Percentiles rank a stretch among this genome's conserved stretches.
Conservation (phyloP, 2,888 invertebrate genomes). For the Rugalucina vietnamica region DNA sequence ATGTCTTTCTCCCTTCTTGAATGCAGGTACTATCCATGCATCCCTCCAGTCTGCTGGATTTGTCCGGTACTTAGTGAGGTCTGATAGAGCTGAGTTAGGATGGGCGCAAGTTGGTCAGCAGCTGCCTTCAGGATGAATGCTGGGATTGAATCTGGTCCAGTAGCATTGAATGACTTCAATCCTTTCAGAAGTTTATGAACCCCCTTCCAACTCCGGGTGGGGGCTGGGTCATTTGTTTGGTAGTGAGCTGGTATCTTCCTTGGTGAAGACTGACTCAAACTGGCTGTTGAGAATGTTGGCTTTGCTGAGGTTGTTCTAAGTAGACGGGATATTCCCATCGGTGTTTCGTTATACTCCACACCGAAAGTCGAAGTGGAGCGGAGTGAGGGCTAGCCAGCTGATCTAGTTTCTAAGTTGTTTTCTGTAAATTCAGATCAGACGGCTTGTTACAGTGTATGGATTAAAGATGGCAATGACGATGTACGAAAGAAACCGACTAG, state of each 20-base stretch:
- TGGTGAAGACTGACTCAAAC: conserved; percentile 1
- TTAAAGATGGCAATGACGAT: too few species aligned
- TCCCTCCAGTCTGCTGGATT: conserved; percentile 42
- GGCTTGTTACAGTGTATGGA: too few species aligned
- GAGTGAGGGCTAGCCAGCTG: too few species aligned
- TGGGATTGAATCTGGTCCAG: conserved; percentile 17
- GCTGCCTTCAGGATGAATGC: conserved; percentile 1
- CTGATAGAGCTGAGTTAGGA: conserved; percentile 20
- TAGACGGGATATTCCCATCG: too few species aligned
- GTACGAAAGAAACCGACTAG: too few species aligned
- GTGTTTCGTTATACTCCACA: too few species aligned
- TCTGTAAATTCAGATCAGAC: too few species aligned
- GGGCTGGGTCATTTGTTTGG: background rate
- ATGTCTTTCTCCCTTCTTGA: conserved; percentile 35
- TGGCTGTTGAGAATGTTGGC: conserved; percentile 6
- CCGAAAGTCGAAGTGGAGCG: too few species aligned
- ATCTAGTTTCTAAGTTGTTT: too few species aligned
- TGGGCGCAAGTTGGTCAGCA: conserved; percentile 4
- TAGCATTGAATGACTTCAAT: conserved; percentile 25
- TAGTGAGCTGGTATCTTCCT: background rate
- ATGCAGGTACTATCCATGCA: conserved; percentile 31
- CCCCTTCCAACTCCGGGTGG: background rate
- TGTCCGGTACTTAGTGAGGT: conserved; percentile 10
- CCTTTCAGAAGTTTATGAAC: conserved; percentile 16
- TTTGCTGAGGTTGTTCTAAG: too few species aligned